Conservation (phyloP, 1,140 invertebrate species). For the Zaprionus gabonicus region DNA sequence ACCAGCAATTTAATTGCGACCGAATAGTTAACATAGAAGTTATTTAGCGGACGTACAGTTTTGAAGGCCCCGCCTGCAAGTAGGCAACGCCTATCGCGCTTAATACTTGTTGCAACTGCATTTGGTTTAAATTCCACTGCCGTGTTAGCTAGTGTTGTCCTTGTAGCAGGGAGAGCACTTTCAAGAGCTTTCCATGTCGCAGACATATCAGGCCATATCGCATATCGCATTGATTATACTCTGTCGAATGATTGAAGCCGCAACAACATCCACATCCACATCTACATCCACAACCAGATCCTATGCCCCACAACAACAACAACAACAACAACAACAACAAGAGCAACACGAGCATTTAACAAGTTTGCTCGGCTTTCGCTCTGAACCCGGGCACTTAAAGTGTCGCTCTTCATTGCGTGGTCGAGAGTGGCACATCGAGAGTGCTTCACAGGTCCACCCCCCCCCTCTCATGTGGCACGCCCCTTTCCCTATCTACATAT, state of each 20-base stretch:
- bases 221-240: conserved; percentile 35
- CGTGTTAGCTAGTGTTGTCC: conserved; percentile 29
- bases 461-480: neutral
- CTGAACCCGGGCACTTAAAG: conserved; percentile 60
- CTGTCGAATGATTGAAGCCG: conserved; percentile 38
- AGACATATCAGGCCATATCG: conserved; percentile 42
- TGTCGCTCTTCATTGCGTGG: conserved; percentile 75
- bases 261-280: conserved; percentile 14
- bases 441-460: conserved; percentile 23
- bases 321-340: conserved; percentile 10
- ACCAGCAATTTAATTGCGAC: too few relatives aligned
- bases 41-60: too few relatives aligned
- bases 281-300: conserved; percentile 14
- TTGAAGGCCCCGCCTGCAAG: too few relatives aligned
- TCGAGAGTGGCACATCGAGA: conserved; percentile 43
- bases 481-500: neutral
- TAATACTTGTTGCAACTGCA: neutral
- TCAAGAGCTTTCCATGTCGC: conserved; percentile 9
- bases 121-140: neutral
- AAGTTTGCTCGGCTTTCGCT: conserved; percentile 53
- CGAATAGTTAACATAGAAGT: too few relatives aligned
- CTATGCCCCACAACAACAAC: conserved; percentile 16
- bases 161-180: conserved; percentile 17
- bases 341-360: conserved; percentile 40
- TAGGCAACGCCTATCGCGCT: too few relatives aligned